Evolutionary conservation across 2,797 vertebrate genomes (phyloP).

Genomic region (Heteromormyrus szaboi): DNA sequence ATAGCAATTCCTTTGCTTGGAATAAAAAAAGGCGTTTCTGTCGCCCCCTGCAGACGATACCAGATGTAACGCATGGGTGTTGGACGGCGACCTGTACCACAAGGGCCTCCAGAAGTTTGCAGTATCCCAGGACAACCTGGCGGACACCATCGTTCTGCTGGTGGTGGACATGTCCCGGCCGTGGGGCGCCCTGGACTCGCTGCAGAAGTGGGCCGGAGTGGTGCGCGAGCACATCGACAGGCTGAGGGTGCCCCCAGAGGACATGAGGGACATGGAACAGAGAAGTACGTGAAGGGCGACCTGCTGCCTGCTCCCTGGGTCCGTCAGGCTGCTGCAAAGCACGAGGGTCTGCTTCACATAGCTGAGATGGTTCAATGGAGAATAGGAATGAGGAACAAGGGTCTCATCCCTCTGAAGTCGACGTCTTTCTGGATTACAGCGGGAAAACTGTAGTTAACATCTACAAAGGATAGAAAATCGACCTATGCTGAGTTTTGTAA

Average conservation of each 20-base stretch:
- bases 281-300: slow-evolving; percentile 69
- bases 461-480: background rate
- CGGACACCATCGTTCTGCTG: slow-evolving; percentile 81
- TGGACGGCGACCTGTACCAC: slow-evolving; percentile 95
- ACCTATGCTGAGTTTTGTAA: background rate
- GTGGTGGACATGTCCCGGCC: slow-evolving; percentile 93
- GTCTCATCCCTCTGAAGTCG: background rate
- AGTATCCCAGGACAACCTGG: slow-evolving; percentile 73
- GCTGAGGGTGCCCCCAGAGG: slow-evolving; percentile 87
- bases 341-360: background rate
- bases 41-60: slow-evolving; percentile 73
- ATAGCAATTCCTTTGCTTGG: background rate
- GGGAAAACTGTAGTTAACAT: background rate
- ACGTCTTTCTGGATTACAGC: background rate
- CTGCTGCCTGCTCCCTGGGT: background rate
- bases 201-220: slow-evolving; percentile 96
- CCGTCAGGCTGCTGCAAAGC: background rate
- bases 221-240: slow-evolving; percentile 93
- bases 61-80: slow-evolving; percentile 92
- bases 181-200: slow-evolving; percentile 91
- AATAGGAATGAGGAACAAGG: background rate
- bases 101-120: slow-evolving; percentile 95
- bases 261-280: slow-evolving; percentile 90
- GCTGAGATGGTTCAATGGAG: background rate
- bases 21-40: background rate